Conservation (phyloP, 2,113 vertebrate genomes). For the Rhagologus leucostigma region DNA sequence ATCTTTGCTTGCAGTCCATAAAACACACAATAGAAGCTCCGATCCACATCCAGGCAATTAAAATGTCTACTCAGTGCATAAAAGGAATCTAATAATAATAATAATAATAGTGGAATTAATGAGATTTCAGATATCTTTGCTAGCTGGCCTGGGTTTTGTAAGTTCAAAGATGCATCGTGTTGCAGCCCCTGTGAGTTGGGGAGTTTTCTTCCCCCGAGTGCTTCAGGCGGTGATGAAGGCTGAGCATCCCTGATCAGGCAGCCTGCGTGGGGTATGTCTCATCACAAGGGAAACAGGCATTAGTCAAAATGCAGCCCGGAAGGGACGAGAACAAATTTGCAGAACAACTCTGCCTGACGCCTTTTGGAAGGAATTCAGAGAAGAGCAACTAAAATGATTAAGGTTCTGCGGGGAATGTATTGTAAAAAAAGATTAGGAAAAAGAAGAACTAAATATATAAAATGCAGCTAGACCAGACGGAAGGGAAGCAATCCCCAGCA, state of each 20-base stretch:
- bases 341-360: background rate
- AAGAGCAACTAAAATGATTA: slow-evolving; percentile 44
- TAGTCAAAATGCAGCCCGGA: background rate
- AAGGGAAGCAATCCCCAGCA: background rate
- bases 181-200: background rate
- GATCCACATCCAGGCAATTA: slow-evolving; percentile 30
- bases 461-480: background rate
- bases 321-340: background rate
- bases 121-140: slow-evolving; percentile 20
- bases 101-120: slow-evolving; percentile 11
- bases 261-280: background rate
- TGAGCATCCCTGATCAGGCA: background rate
- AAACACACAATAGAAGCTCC: background rate
- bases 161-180: background rate
- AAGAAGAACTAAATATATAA: slow-evolving; percentile 22
- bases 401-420: slow-evolving; percentile 27
- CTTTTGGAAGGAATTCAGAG: slow-evolving; percentile 41
- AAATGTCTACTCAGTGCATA: slow-evolving; percentile 21
- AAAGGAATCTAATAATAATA: slow-evolving; percentile 5
- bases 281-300: background rate
- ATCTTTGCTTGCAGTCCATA: background rate
- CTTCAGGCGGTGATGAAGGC: background rate
- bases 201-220: background rate
- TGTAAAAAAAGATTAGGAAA: slow-evolving; percentile 34
- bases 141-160: background rate